Base-by-base conservation (phyloP, 1,140 invertebrate species). In the Calycopis cecrops region DNA sequence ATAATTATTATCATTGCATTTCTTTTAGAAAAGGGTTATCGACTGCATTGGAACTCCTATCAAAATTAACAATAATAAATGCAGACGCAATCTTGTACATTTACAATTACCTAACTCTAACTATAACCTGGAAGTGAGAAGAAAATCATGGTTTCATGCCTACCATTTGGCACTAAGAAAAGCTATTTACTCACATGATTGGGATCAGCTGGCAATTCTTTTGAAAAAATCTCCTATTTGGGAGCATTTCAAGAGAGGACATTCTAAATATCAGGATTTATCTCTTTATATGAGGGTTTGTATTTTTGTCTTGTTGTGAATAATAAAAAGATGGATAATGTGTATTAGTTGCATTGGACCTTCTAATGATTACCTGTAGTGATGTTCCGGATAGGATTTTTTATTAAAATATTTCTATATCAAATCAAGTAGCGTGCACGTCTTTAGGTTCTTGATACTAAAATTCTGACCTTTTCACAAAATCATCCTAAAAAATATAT, bases 121-220 rank as follows among this genome's bases (percentile, higher is more conserved):
- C 11, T 57, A 55, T 48, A 47, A 40, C n/a, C 58, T 50, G 33
- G 59, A 67, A 9, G 9, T 47, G 7, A 56, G 54, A 18, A 51
- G 52, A 37, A 57, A 58, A 16, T 57, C 66, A 54, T 71, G 65
- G 64, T 72, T 56, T 33, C 55, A 63, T 17, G 55, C 48, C 0
- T 76, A 64, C 35, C 57, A 76, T 1, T 49, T 68, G 12, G 71
- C 78, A 4, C 12, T 79, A 7, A 61, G 69, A 12, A 60, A 50
- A n/a, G 79, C 82, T 0, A 77, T 85, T 14, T 83, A 83, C 44
- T 65, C 73, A 0, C 82, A 85, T 38, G 59, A 82, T 59, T 85
- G 82, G 82, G 60, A 83, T 50, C 72, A 73, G 48, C 48, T 83
- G 1, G 18, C 75, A 2, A 80, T 72, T 57, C 55, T 85, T 6